Evolutionary conservation across 64 coral and sea anemone genomes (phyloP).

Genomic region (Montipora foliosa): DNA sequence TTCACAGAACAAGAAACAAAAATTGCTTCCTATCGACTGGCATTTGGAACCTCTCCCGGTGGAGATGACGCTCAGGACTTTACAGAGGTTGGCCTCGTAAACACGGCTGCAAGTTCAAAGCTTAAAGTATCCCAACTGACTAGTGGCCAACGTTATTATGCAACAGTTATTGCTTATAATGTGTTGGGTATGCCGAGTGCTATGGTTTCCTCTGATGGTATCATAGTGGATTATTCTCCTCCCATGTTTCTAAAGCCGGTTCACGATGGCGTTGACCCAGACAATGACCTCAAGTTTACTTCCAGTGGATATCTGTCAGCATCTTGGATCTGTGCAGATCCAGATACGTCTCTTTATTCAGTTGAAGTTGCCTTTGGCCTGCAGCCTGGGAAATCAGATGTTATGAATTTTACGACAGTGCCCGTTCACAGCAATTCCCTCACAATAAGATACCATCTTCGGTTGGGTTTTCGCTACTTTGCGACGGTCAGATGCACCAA

Average conservation of each 20-base stretch:
- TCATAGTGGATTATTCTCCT: constrained; percentile 79
- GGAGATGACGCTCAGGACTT: constrained; percentile 81
- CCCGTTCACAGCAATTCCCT: constrained; percentile 59
- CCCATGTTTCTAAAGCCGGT: constrained; percentile 66
- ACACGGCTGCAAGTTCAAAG: constrained; percentile 74
- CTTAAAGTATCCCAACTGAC: constrained; percentile 73
- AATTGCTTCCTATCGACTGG: constrained; percentile 77
- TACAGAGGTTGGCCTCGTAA: constrained; percentile 79
- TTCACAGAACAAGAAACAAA: constrained; percentile 80
- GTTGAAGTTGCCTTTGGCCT: constrained; percentile 80
- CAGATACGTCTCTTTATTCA: constrained; percentile 56
- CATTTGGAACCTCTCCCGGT: constrained; percentile 77
- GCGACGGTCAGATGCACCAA: constrained; percentile 89
- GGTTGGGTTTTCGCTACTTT: constrained; percentile 78
- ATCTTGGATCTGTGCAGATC: constrained; percentile 82
- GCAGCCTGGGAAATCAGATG: constrained; percentile 79
- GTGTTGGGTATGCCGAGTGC: constrained; percentile 78
- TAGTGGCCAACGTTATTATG: constrained; percentile 79
- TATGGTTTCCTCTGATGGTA: constrained; percentile 81
- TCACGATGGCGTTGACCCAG: constrained; percentile 57
- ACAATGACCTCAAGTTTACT: constrained; percentile 60
- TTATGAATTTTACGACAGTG: constrained; percentile 64
- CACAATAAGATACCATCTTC: constrained; percentile 50
- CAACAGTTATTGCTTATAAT: constrained; percentile 85
- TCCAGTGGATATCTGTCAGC: constrained; percentile 25